Base-by-base conservation (phyloP, 2,113 vertebrate genomes). In the Rhinichthys klamathensis region DNA sequence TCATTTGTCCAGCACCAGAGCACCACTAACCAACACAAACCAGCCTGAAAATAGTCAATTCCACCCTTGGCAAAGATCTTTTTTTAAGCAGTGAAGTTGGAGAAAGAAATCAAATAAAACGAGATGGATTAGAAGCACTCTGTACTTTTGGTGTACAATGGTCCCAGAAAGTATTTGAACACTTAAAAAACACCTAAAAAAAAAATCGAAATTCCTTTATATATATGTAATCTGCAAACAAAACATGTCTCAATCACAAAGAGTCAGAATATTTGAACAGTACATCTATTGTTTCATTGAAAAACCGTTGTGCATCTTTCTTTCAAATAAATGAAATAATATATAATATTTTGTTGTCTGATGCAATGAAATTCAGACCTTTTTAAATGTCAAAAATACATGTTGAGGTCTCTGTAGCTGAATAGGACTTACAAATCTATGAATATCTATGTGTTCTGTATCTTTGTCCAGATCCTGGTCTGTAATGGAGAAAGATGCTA, bases 321-420 rank as follows among this genome's bases (percentile, higher is more conserved):
- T 35, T 35, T 70, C 32, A 38, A 38, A 70, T 21, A 38, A 41
- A 12, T 41, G 21, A 72, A 69, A 72, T 56, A 3, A 56, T 35
- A 18, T 21, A 21, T 58, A 58, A 58, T 61, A 23, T 41, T 41
- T 12, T 70, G 35, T 38, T 23, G 12, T 70, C 35, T 38, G 41
- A 46, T 74, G 12, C n/a, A 27, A 61, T 61, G n/a, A 61, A 23
- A 61, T 13, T 61, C 67, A 84, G 84, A 16, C 65, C 13, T 38
- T 69, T 18, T 16, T 18, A 70, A 69, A 18, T 11, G 2, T 44
- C 35, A 23, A 11, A n/a, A 72, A 72, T 18, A 7, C 41, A 16
- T 16, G 15, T 74, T 44, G 70, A 21, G 11, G n/a, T 25, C 44
- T 49, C 9, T 51, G 23, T 75, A 30, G 73, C 58, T 30, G 35